Base-by-base conservation (phyloP, 2,888 invertebrate genomes). In the Eumerus sabulonum region DNA sequence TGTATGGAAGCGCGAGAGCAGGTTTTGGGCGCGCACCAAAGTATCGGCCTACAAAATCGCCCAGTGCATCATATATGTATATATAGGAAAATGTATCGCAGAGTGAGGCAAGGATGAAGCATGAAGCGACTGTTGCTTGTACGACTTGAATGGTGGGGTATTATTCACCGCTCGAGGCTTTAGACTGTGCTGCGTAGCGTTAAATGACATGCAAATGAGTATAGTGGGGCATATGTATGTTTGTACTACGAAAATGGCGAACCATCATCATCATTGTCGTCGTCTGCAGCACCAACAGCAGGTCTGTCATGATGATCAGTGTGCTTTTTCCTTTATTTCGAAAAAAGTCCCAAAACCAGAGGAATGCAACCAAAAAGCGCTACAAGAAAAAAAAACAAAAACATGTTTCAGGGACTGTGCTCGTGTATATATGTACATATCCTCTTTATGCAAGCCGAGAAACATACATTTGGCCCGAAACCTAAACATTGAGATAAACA, bases 401-500 rank as follows among this genome's bases (percentile, higher is more conserved):
- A 40, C n/a, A n/a, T 38, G 27, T 19, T 27, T 9, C 9, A 27
- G 36, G 57, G 19, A 70, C 56, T 19, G 76, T 2, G 27, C 27
- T 27, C n/a, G n/a, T n/a, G n/a, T 44, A 36, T 36, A 36, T 36
- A 11, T 11, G 7, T 36, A 36, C 36, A 36, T 56, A n/a, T n/a
- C n/a, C n/a, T n/a, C 27, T 7, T 27, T 27, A 62, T 67, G 56
- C 36, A 67, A 3, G 9, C 40, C 3, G n/a, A 40, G 40, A 40
- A 71, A 71, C 66, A 74, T 54, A 79, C 73, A 73, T 79, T 79
- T 73, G 68, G 74, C 74, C 68, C 71, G 62, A 81, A 76, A 81
- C 79, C 79, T 81, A 81, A 81, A 81, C 76, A 81, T 81, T 76
- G 59, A 81, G 81, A 81, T 81, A 76, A 81, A 81, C 81, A 81